Conservation (phyloP, 2,888 invertebrate genomes). For the Lissonota sp. region DNA sequence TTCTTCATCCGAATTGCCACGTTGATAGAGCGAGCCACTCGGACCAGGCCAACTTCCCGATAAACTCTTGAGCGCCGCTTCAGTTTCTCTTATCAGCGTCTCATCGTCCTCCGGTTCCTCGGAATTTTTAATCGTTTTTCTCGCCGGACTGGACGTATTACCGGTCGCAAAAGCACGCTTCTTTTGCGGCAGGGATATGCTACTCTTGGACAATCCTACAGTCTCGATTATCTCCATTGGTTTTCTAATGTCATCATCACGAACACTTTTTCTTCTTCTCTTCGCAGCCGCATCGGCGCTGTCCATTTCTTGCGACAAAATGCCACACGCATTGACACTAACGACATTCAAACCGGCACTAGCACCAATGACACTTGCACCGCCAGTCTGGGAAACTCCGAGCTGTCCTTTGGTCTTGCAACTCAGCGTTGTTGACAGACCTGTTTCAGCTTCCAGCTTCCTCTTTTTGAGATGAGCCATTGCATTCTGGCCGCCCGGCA, state of each 20-base stretch:
- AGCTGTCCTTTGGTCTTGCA: conserved; percentile 78
- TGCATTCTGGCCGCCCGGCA: conserved; percentile 86
- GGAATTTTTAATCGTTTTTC: conserved; percentile 81
- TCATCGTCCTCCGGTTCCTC: conserved; percentile 90
- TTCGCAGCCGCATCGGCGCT: conserved; percentile 84
- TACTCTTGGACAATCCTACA: conserved; percentile 58
- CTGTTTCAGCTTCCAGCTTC: conserved; percentile 87
- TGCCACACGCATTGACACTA: conserved; percentile 27
- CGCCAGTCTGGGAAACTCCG: conserved; percentile 80
- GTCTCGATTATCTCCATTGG: conserved; percentile 80
- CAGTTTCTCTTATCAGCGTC: conserved; percentile 93
- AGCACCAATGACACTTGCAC: conserved; percentile 58
- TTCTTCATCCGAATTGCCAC: conserved; percentile 88
- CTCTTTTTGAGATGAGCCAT: conserved; percentile 89
- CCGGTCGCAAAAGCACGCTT: conserved; percentile 85
- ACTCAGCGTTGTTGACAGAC: conserved; percentile 75
- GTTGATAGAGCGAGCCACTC: conserved; percentile 87
- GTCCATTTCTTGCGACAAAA: conserved; percentile 83
- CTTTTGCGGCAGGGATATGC: conserved; percentile 86
- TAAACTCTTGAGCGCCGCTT: conserved; percentile 93
- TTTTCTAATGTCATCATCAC: conserved; percentile 79
- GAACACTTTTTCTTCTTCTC: conserved; percentile 84
- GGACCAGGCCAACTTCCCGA: conserved; percentile 94
- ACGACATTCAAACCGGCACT: conserved; percentile 73
- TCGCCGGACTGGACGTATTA: conserved; percentile 84